phyloP scores from a whole-genome alignment of 2,888 invertebrate genomes.

The Ethmia dodecea region DNA sequence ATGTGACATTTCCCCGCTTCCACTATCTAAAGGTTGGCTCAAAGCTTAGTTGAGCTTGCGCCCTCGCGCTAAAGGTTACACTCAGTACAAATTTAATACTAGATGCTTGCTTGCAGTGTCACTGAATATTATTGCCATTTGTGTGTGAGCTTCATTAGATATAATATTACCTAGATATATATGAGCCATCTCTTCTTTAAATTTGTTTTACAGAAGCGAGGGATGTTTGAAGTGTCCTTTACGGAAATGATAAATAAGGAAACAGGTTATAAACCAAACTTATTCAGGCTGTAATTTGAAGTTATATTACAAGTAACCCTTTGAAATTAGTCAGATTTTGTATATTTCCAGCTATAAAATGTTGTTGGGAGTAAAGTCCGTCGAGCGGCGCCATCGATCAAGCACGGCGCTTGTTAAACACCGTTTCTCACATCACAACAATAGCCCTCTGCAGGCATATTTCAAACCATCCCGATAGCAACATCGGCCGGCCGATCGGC shows the following conservation, averaged over 20 bases:
- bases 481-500: slow-evolving; percentile 64
- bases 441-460: slow-evolving; percentile 71
- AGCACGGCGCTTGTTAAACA: slow-evolving; percentile 68
- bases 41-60: slow-evolving; percentile 44
- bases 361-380: slow-evolving; percentile 44
- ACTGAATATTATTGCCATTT: slow-evolving; percentile 32
- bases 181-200: no score
- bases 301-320: no score
- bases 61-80: slow-evolving; percentile 52
- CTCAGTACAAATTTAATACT: slow-evolving; percentile 65
- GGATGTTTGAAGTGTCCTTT: no score
- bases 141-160: slow-evolving; percentile 26
- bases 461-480: slow-evolving; percentile 70
- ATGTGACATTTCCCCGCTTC: slow-evolving; percentile 73
- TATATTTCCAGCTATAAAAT: slow-evolving; percentile 57
- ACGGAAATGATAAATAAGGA: no score
- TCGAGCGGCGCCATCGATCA: slow-evolving; percentile 57
- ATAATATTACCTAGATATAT: no score
- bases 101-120: slow-evolving; percentile 31
- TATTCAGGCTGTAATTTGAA: no score
- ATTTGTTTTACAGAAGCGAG: no score
- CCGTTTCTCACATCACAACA: slow-evolving; percentile 75
- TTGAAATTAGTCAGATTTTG: slow-evolving; percentile 46
- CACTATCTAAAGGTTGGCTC: slow-evolving; percentile 69
- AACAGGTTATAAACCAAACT: no score